These are phyloP conservation scores for Paramisgurnus dabryanus DNA, from an alignment of 2,113 vertebrate species.

Conservation along the genomic window DNA sequence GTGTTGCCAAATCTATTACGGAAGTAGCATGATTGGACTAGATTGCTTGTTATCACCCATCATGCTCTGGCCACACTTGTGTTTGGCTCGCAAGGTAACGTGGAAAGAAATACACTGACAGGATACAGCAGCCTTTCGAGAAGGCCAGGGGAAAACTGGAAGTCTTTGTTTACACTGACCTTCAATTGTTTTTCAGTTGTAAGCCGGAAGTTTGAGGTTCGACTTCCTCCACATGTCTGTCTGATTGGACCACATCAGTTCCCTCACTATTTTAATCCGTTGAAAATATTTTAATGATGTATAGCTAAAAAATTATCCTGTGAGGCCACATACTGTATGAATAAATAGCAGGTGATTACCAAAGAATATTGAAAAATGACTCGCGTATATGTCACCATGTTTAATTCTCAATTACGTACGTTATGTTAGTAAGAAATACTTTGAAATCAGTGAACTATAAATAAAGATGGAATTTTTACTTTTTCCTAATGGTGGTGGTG, in stretches of 20 bases:
- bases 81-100: neutral
- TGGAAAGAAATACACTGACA: slow-evolving; percentile 30
- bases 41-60: no score
- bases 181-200: slow-evolving; percentile 44
- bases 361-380: neutral
- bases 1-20: no score
- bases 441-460: no score
- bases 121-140: slow-evolving; percentile 22
- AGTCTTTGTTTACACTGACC: slow-evolving; percentile 46
- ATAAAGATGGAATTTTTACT: no score
- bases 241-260: slow-evolving; percentile 19
- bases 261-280: neutral
- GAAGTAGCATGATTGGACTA: neutral
- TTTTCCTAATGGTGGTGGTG: neutral
- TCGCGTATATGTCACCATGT: no score
- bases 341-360: neutral
- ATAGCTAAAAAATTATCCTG: neutral
- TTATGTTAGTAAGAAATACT: no score
- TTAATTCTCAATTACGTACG: neutral
- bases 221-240: slow-evolving; percentile 39
- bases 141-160: slow-evolving; percentile 26
- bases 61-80: neutral
- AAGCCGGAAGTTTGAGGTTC: slow-evolving; percentile 28
- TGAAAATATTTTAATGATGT: slow-evolving; percentile 3
- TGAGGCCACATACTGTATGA: neutral